Evolutionary conservation across 2,888 invertebrate species (phyloP), one percentile per base, ranked within the genome.

Genomic region (Hypomecis punctinalis): DNA sequence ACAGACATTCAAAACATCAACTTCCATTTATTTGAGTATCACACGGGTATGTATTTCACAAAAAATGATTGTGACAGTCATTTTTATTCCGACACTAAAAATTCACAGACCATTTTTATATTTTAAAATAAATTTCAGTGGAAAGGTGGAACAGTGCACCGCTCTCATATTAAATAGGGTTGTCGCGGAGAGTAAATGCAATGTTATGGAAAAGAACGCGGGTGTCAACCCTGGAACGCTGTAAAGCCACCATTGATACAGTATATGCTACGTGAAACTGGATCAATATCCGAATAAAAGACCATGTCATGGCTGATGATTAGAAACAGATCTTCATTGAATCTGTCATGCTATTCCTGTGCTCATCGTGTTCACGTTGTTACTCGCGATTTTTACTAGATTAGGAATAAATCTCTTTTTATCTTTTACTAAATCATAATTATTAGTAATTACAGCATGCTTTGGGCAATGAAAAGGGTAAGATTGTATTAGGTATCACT

Each of bases 61-160:
- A 47, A 63, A 63, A 58, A 57, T 60, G 55, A 60, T 35, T 51
- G 52, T 0, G 23, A 47, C 6, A 40, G 52, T 43, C 46, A 64
- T 42, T 64, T 59, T 49, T 63, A 64, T 60, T 59, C 51, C 5
- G 46, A 33, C 42, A 52, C 51, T 42, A 78, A 64, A 65, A 69
- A 69, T 76, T 74, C 67, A 71, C 69, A 71, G 72, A 69, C 75
- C 72, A 78, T 74, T 71, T 62, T 67, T 71, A 60, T 68, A 63
- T 63, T 65, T 63, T 59, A 63, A 70, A 70, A 70, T 66, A 63
- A 65, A 71, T 71, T 66, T 70, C 51, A 59, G 62, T 47, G 62
- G 56, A 66, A 68, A 37, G 61, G 61, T 40, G 43, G 11, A 61
- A 48, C 58, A 49, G 53, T 66, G 67, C 66, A 64, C 58, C 63